Evolutionary conservation across 2,888 invertebrate species (phyloP), one percentile per base, ranked within the genome.

Genomic region (Melikaiella ostensackeni): DNA sequence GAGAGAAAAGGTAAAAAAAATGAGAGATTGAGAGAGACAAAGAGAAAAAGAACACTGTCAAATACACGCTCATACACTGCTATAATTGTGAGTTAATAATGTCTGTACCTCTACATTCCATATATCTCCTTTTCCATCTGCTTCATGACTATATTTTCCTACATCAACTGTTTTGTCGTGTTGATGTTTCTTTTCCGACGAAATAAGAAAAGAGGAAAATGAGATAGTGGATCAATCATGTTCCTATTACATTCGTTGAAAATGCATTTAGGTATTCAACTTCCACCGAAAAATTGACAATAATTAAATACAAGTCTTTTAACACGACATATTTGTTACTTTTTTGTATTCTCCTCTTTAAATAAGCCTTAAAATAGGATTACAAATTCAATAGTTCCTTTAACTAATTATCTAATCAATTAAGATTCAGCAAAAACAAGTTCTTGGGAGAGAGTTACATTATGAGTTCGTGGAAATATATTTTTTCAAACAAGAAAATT

Each of bases 21-120:
- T 74, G 83, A 85, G 38, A 78, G 63, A 61, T 35, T 42, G 62
- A 85, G 81, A 84, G 82, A 85, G 83, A 83, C 24, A 74, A 57
- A 79, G 50, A 81, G 70, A 77, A 84, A 86, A 84, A 83, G 87
- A 89, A 89, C 89, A 90, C 89, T 90, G 90, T 90, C 90, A 90
- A 90, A 90, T 90, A 90, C 90, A 90, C 88, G 90, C 90, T 90
- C 90, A 90, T 90, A 90, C 90, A 90, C 90, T 90, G 89, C 90
- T 90, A 88, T 75, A 80, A 80, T 70, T 70, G 70, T 70, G 70
- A 70, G 70, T 70, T 70, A 70, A 70, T 70, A 46, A 70, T 62
- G 42, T 30, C 62, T 66, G 66, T 66, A 11, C 64, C 61, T 61
- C 73, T 75, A n/a, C 21, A 55, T 73, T 57, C 74, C 77, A 75